Percentiles rank a stretch among this genome's conserved stretches.
phyloP scores from a whole-genome alignment of 92 coral and sea anemone species.

The Montipora capitata region DNA sequence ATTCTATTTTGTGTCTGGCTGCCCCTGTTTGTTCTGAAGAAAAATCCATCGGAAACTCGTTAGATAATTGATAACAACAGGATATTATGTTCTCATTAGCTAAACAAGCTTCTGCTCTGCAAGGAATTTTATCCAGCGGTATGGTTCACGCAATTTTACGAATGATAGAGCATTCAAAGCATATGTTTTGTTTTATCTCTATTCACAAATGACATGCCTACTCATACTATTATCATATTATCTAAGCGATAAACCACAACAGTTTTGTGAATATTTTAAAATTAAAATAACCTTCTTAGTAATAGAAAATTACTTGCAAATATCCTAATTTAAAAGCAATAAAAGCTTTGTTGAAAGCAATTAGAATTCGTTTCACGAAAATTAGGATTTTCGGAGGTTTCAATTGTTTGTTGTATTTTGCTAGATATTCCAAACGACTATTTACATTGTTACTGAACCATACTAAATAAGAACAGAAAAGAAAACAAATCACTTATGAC shows the following conservation, averaged over 20 bases:
- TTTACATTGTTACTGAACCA: not conserved
- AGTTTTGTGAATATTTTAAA: not conserved
- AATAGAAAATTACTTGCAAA: conserved; percentile 4
- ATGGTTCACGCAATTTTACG: conserved; percentile 28
- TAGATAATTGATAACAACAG: conserved; percentile 23
- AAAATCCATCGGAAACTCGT: conserved; percentile 58
- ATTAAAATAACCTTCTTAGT: not conserved
- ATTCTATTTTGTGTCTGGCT: conserved; percentile 41
- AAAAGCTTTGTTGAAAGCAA: not conserved
- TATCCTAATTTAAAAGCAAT: not conserved
- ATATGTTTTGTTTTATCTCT: not conserved
- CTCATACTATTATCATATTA: not conserved
- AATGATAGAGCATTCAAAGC: not conserved
- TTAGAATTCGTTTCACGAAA: not conserved
- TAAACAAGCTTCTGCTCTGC: not conserved
- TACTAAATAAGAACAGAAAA: not conserved
- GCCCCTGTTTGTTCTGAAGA: conserved; percentile 36
- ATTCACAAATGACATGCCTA: conserved; percentile 18
- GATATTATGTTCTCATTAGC: conserved; percentile 11
- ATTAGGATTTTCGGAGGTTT: not conserved
- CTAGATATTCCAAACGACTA: not conserved
- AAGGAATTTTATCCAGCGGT: conserved; percentile 41
- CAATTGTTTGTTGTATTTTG: not conserved
- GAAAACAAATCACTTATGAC: not conserved
- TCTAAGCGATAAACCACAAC: not conserved